Base-by-base conservation (phyloP, 2,888 invertebrate species). In the Heliothis peltigera region DNA sequence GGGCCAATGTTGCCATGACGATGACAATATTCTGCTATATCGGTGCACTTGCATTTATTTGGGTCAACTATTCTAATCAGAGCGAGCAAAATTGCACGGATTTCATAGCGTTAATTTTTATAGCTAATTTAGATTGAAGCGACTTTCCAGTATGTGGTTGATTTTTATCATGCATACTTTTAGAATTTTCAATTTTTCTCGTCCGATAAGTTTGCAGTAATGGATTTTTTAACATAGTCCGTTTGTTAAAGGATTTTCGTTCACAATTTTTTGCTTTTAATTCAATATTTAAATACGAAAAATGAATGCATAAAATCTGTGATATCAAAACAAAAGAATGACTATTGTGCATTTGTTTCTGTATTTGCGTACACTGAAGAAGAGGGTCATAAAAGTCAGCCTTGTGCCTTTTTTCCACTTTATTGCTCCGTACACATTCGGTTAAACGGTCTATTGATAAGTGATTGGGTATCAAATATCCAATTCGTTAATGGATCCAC, bases 1-100 rank as follows among this genome's bases (percentile, higher is more conserved):
- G 89, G 82, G 70, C 75, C 77, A 61, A 78, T 77, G 92, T 92
- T 91, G 84, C 90, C 84, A 92, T 92, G 90, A 82, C 79, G 39
- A 80, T 56, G 39, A 48, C 64, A 60, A 44, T 47, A 47, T 56
- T 60, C 55, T 59, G 63, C 51, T 47, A 47, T 71, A 69, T 79
- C 15, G 49, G 60, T 77, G 75, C 65, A 80, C 63, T 77, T 75
- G 64, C 51, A 70, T 75, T 77, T 70, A 75, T 80, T 71, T 58
- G 60, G 67, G 73, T 64, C 55, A 28, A 44, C 15, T 25, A n/a
- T 47, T 58, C 43, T 58, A 64, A 61, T 72, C 43, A 64, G 43
- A 46, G 39, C 53, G 32, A 44, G 48, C 25, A 32, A 46, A 75
- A 56, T 70, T 61, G 56, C 52, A 21, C 42, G 62, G 19, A 42